Evolutionary conservation across 2,113 vertebrate genomes (phyloP).

Genomic region (Hirundichthys speculiger): DNA sequence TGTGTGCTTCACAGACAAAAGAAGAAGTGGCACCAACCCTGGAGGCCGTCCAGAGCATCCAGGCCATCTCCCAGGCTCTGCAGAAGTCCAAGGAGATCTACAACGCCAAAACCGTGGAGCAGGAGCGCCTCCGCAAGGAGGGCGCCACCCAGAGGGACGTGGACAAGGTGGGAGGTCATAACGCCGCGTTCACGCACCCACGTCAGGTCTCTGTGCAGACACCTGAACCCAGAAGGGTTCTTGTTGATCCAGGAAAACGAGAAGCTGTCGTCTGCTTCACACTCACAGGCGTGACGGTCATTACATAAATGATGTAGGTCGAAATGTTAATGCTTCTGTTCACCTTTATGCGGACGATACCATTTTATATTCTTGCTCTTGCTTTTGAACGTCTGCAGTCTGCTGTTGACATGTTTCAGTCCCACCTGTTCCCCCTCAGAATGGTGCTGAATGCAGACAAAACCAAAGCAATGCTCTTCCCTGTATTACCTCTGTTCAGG

Average conservation of each 20-base stretch:
- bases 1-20: conserved; percentile 85
- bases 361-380: too few species aligned
- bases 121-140: conserved; percentile 95
- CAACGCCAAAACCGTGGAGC: conserved; percentile 91
- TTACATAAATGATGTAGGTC: too few species aligned
- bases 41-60: conserved; percentile 96
- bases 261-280: conserved; percentile 23
- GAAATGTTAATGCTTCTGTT: too few species aligned
- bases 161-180: conserved; percentile 90
- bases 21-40: conserved; percentile 96
- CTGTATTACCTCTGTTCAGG: too few species aligned
- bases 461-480: too few species aligned
- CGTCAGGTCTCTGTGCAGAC: too few species aligned
- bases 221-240: conserved; percentile 24
- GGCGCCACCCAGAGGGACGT: conserved; percentile 94
- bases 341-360: too few species aligned
- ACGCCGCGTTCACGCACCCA: too few species aligned
- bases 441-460: too few species aligned
- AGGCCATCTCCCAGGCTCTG: conserved; percentile 91
- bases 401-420: too few species aligned
- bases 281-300: conserved; percentile 15
- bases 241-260: conserved; percentile 29
- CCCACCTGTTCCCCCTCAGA: too few species aligned
- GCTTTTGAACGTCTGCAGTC: too few species aligned
- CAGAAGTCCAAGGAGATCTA: conserved; percentile 98